Percentiles rank a stretch among this genome's conserved stretches.
phyloP scores from a whole-genome alignment of 2,113 vertebrate species.

The Oncorhynchus keta region DNA sequence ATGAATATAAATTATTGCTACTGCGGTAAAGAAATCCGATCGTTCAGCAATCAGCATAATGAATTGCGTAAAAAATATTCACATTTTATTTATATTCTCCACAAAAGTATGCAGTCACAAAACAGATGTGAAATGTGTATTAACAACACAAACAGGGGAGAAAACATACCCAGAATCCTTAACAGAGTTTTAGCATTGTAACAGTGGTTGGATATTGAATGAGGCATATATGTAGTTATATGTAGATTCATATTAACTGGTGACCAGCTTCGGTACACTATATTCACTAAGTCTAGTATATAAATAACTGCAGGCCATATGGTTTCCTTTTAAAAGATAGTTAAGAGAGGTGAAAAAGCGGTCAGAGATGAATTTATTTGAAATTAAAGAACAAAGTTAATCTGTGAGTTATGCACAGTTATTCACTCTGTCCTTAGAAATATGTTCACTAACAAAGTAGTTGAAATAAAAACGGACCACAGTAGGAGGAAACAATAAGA shows the following conservation, averaged over 20 bases:
- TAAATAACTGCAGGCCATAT: not conserved
- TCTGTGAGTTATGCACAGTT: not conserved
- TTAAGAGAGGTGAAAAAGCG: not conserved
- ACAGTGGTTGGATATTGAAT: slow-evolving; percentile 33
- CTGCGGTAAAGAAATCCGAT: not conserved
- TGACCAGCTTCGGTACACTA: slow-evolving; percentile 42
- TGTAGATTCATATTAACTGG: slow-evolving; percentile 11
- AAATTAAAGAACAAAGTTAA: not conserved
- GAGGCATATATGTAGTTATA: not conserved
- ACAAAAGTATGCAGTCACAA: slow-evolving; percentile 47
- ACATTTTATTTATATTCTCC: slow-evolving; percentile 55
- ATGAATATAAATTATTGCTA: not conserved
- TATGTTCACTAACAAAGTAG: not conserved
- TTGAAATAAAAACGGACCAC: slow-evolving; percentile 20
- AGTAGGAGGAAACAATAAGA: slow-evolving; percentile 15
- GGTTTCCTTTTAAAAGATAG: not conserved
- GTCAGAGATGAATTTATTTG: not conserved
- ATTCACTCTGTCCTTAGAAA: not conserved
- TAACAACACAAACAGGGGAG: slow-evolving; percentile 19
- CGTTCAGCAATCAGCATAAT: not conserved
- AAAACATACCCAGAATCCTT: slow-evolving; percentile 21
- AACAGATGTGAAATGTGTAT: slow-evolving; percentile 7
- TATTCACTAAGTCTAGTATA: not conserved
- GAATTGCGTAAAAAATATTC: slow-evolving; percentile 54
- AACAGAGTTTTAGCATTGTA: slow-evolving; percentile 28